Percentiles rank a stretch among this genome's conserved stretches.
phyloP scores from a whole-genome alignment of 2,888 invertebrate genomes.

The Lacanobia wlatinum region DNA sequence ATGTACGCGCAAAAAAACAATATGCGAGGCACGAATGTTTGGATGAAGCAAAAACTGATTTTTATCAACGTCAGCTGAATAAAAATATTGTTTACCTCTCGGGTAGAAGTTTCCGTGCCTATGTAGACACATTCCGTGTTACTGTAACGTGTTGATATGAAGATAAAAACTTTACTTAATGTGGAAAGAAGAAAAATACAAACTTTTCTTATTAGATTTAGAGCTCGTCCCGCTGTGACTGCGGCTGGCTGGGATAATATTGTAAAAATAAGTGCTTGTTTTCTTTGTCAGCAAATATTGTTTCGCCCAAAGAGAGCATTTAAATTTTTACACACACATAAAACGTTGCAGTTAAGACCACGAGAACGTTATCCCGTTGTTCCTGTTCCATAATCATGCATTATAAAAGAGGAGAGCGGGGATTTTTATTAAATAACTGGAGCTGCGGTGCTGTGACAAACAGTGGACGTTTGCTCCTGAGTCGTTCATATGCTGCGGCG shows the following conservation, averaged over 20 bases:
- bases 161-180: constrained; percentile 61
- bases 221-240: constrained; percentile 30
- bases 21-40: constrained; percentile 74
- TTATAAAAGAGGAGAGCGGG: constrained; percentile 66
- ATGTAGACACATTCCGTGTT: constrained; percentile 42
- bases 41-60: constrained; percentile 78
- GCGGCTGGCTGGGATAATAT: constrained; percentile 26
- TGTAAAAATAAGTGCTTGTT: constrained; percentile 53
- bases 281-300: constrained; percentile 41
- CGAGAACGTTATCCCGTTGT: constrained; percentile 49
- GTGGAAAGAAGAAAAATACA: constrained; percentile 34
- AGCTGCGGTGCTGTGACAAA: constrained; percentile 77
- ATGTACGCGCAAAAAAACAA: constrained; percentile 80
- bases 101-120: constrained; percentile 52
- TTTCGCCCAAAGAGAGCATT: constrained; percentile 30
- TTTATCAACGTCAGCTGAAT: constrained; percentile 77
- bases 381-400: constrained; percentile 58
- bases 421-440: constrained; percentile 82
- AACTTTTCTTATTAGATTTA: constrained; percentile 56
- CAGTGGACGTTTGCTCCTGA: constrained; percentile 72
- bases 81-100: constrained; percentile 66
- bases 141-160: constrained; percentile 59
- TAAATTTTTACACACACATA: constrained; percentile 23
- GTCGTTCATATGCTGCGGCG: constrained; percentile 73
- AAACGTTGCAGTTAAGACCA: constrained; percentile 50